phyloP scores from a whole-genome alignment of 2,797 vertebrate species.

The Coccyzus lansbergi region DNA sequence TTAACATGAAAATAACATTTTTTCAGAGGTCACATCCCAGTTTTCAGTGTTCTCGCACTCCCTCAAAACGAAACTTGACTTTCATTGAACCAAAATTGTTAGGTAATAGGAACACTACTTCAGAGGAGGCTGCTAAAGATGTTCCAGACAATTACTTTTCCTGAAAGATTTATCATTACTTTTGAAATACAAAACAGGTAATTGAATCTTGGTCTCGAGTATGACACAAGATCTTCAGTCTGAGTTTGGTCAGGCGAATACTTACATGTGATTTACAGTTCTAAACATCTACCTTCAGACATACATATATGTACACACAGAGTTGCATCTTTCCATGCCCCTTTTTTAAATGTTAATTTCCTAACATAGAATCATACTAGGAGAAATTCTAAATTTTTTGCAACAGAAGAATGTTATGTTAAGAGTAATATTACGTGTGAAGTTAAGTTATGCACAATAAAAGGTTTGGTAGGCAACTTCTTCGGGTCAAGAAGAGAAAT shows the following conservation, averaged over 20 bases:
- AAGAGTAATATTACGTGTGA: neutral
- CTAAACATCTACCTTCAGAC: neutral
- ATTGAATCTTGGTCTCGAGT: neutral
- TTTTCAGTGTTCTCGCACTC: neutral
- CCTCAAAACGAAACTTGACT: neutral
- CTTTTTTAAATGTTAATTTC: neutral
- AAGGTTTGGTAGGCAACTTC: neutral
- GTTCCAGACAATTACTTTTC: neutral
- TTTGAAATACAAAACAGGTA: neutral
- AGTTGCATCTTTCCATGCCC: too few relatives aligned
- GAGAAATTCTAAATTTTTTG: neutral
- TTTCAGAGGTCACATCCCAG: neutral
- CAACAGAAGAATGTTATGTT: neutral
- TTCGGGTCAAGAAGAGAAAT: neutral
- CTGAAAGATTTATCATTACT: neutral
- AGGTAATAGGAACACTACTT: neutral
- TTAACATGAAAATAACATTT: neutral
- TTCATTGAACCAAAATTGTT: neutral
- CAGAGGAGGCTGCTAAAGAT: neutral
- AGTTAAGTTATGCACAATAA: too few relatives aligned
- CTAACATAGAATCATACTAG: neutral
- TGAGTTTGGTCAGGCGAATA: neutral
- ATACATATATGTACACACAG: too few relatives aligned
- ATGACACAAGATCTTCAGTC: neutral
- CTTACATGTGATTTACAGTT: neutral